Conservation (phyloP, 1,140 invertebrate species). For the Dufourea novaeangliae region DNA sequence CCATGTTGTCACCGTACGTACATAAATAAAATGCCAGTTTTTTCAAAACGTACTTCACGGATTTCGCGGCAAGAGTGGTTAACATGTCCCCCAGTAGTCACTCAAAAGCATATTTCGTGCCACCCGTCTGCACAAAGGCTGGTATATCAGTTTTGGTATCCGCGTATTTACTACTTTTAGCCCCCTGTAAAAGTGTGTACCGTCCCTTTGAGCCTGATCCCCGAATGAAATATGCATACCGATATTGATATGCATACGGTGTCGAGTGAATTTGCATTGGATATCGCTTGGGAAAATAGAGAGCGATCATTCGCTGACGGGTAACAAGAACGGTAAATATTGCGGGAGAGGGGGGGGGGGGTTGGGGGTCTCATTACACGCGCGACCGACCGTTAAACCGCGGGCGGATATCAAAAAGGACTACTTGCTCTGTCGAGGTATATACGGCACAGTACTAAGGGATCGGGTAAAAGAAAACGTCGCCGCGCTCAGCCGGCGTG, state of each 20-base stretch:
- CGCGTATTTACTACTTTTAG: background rate
- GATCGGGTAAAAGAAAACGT: constrained; percentile 5
- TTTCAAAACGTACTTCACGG: too few species aligned
- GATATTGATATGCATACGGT: constrained; percentile 57
- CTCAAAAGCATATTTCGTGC: too few species aligned
- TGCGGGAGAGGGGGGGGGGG: too few species aligned
- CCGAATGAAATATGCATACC: constrained; percentile 49
- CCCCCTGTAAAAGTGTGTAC: background rate
- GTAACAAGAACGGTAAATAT: constrained; percentile 54
- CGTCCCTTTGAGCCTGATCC: constrained; percentile 28
- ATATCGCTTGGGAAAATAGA: constrained; percentile 50
- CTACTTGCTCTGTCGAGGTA: background rate
- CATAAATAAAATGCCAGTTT: too few species aligned
- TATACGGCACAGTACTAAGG: too few species aligned
- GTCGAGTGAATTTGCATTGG: constrained; percentile 61
- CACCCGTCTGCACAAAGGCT: background rate
- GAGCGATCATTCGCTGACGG: constrained; percentile 53
- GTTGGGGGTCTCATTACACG: constrained; percentile 50
- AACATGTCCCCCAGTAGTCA: too few species aligned
- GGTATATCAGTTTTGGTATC: background rate
- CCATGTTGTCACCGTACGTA: too few species aligned
- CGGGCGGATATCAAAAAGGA: background rate
- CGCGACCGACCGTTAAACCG: constrained; percentile 33
- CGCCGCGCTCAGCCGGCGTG: background rate
- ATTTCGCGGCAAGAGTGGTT: too few species aligned